These are phyloP conservation scores for Botia kubotai DNA, from an alignment of 2,797 vertebrate species.

Conservation along the genomic window DNA sequence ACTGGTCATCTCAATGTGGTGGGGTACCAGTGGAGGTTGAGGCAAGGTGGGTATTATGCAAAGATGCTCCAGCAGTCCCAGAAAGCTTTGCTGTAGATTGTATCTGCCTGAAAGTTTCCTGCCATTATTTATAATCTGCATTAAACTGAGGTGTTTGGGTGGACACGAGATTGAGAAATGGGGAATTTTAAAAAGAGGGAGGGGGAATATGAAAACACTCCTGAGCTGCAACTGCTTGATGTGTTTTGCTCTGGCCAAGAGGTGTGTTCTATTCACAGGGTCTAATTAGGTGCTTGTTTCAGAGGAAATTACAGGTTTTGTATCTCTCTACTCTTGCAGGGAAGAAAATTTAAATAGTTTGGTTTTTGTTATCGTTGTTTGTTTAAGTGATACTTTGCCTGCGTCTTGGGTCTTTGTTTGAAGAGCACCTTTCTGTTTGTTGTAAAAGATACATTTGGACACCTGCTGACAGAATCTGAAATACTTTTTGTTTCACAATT, in stretches of 20 bases:
- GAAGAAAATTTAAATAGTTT: conserved; percentile 69
- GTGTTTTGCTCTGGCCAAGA: conserved; percentile 64
- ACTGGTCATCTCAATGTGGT: conserved; percentile 76
- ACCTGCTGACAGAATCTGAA: background rate
- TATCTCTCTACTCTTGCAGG: conserved; percentile 64
- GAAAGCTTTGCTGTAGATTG: conserved; percentile 56
- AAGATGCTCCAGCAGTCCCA: conserved; percentile 61
- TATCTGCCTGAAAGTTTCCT: conserved; percentile 58
- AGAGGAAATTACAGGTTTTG: conserved; percentile 72
- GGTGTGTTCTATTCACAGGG: conserved; percentile 67
- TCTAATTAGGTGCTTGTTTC: conserved; percentile 78
- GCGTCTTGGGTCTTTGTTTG: conserved; percentile 30
- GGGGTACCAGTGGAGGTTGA: conserved; percentile 72
- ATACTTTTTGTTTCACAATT: background rate
- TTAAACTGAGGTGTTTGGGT: conserved; percentile 60
- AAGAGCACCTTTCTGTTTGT: conserved; percentile 21
- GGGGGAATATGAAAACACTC: conserved; percentile 44
- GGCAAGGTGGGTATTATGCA: conserved; percentile 76
- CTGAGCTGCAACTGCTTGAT: conserved; percentile 65
- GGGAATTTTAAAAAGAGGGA: conserved; percentile 54
- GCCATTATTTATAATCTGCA: conserved; percentile 64
- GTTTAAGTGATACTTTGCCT: conserved; percentile 63
- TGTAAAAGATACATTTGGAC: conserved; percentile 1
- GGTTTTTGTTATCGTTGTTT: conserved; percentile 69
- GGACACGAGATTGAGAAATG: conserved; percentile 67